These are phyloP conservation scores for Yponomeuta malinellus DNA, from an alignment of 2,888 invertebrate genomes.

Conservation along the genomic window DNA sequence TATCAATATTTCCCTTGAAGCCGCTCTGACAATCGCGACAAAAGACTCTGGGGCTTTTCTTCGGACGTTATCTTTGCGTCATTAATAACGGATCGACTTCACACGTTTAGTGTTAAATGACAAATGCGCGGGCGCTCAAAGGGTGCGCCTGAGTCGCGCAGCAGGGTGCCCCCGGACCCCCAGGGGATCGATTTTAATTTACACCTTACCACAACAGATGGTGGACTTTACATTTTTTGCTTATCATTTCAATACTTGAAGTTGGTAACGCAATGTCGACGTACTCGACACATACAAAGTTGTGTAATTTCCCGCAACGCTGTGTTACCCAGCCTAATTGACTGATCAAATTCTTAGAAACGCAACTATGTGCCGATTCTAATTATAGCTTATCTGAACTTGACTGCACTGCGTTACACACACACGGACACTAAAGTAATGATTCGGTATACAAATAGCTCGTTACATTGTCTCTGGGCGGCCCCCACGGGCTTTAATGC, in stretches of 20 bases:
- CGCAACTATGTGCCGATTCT: constrained; percentile 4
- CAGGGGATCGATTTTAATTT: constrained; percentile 31
- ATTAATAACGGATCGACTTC: constrained; percentile 67
- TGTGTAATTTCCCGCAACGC: not conserved
- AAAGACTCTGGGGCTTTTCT: constrained; percentile 31
- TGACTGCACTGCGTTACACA: constrained; percentile 14
- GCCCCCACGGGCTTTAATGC: constrained; percentile 32
- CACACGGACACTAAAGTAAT: constrained; percentile 36
- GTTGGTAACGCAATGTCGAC: not conserved
- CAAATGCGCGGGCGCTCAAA: constrained; percentile 54
- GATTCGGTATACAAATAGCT: constrained; percentile 47
- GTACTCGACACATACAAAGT: not conserved
- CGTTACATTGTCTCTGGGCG: constrained; percentile 52
- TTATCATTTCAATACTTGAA: not conserved
- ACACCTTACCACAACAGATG: constrained; percentile 35
- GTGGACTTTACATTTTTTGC: constrained; percentile 21
- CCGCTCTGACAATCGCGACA: constrained; percentile 44
- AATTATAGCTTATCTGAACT: not conserved
- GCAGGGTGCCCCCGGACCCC: constrained; percentile 41
- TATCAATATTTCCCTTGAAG: constrained; percentile 10
- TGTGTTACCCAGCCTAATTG: constrained; percentile 7
- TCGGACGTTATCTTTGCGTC: constrained; percentile 50
- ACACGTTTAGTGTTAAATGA: constrained; percentile 72
- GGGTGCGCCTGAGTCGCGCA: constrained; percentile 35
- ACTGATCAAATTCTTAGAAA: constrained; percentile 6